These are phyloP conservation scores for Chamaea fasciata DNA, from an alignment of 2,113 vertebrate genomes.

Conservation along the genomic window DNA sequence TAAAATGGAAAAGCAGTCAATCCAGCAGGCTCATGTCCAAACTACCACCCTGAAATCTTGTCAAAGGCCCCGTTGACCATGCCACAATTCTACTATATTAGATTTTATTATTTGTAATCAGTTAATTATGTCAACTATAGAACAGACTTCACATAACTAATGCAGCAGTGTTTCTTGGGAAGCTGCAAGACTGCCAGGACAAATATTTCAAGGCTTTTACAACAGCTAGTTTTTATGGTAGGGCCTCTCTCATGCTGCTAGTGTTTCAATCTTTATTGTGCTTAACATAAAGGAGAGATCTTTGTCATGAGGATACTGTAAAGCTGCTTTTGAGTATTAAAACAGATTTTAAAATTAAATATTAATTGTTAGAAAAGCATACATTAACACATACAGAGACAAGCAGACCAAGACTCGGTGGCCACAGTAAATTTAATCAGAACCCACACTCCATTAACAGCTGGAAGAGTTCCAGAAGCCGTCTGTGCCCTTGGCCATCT, in stretches of 20 bases:
- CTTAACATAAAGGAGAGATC: not conserved
- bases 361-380: not conserved
- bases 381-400: not conserved
- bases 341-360: not conserved
- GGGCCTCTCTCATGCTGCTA: not conserved
- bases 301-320: not conserved
- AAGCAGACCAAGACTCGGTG: not conserved
- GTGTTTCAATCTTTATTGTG: not conserved
- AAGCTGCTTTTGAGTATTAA: not conserved
- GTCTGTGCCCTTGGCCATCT: not conserved
- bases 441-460: conserved; percentile 42
- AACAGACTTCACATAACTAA: not conserved
- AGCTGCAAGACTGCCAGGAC: not conserved
- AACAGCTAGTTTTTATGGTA: not conserved
- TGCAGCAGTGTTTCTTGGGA: not conserved
- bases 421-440: conserved; percentile 42
- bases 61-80: not conserved
- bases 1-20: not conserved
- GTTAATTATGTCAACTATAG: not conserved
- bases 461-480: conserved; percentile 36
- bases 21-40: not conserved
- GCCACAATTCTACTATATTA: not conserved
- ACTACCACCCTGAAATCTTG: not conserved
- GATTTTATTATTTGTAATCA: not conserved
- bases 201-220: not conserved